Evolutionary conservation across 2,113 vertebrate species (phyloP).

Genomic region (Melanerpes formicivorus): DNA sequence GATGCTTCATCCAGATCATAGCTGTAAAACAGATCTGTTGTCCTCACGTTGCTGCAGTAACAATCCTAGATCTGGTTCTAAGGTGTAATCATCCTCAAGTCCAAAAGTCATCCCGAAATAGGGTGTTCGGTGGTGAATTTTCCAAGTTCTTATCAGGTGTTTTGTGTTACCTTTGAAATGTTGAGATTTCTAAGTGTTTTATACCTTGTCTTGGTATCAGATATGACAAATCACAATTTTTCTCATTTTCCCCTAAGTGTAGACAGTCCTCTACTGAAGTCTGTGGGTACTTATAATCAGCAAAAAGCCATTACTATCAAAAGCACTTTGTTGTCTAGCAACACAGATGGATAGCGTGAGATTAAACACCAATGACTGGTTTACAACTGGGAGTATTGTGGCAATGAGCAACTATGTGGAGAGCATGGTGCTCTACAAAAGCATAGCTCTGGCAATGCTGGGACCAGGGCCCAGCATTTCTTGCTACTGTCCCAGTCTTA

Average conservation of each 20-base stretch:
- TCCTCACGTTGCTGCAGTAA: not conserved
- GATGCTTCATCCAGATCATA: not conserved
- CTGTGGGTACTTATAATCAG: not conserved
- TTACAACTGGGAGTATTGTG: not conserved
- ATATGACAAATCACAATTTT: not conserved
- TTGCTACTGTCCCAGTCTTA: not conserved
- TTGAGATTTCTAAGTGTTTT: not conserved
- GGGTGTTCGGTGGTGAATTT: not conserved
- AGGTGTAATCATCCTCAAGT: not conserved
- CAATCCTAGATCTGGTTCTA: not conserved
- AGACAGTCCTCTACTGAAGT: not conserved
- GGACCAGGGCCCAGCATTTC: not conserved
- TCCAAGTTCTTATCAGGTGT: not conserved
- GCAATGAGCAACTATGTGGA: not conserved
- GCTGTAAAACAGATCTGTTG: not conserved
- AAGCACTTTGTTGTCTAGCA: slow-evolving; percentile 5
- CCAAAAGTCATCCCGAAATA: not conserved
- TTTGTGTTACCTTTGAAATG: not conserved
- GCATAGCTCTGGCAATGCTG: not conserved
- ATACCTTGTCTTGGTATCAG: not conserved
- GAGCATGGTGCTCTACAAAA: not conserved
- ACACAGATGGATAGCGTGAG: not conserved
- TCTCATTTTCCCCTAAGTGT: not conserved
- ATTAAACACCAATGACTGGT: not conserved
- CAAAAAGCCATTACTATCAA: not conserved